phyloP scores from a whole-genome alignment of 23 tunicate species.

The Aplidium turbinatum region DNA sequence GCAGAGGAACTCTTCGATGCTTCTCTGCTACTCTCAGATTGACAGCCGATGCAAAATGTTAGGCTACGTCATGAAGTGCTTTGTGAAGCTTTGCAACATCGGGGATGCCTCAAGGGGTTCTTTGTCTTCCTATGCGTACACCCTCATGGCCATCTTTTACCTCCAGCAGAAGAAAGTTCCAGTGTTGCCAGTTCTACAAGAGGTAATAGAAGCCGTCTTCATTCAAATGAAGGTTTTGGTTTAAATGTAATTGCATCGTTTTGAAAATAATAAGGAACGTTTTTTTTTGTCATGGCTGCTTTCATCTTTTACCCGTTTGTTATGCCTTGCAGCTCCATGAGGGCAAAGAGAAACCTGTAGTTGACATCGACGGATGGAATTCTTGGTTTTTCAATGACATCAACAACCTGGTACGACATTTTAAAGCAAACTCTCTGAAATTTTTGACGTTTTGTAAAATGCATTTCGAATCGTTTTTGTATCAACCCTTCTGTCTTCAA shows the following conservation, averaged over 20 bases:
- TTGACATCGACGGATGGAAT: conserved; percentile 80
- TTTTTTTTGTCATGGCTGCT: no score
- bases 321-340: background rate
- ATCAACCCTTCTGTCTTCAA: no score
- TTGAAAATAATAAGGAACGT: no score
- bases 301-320: no score
- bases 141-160: conserved; percentile 83
- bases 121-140: conserved; percentile 97
- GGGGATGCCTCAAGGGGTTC: conserved; percentile 96
- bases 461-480: no score
- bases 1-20: conserved; percentile 81
- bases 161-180: conserved; percentile 83
- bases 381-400: conserved; percentile 79
- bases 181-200: conserved; percentile 91
- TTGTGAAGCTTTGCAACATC: conserved; percentile 84
- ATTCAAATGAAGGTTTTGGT: no score
- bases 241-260: no score
- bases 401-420: conserved; percentile 61
- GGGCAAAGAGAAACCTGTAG: conserved; percentile 28
- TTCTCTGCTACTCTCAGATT: conserved; percentile 56
- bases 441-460: no score
- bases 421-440: no score
- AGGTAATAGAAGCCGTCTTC: no score
- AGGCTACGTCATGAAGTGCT: conserved; percentile 91
- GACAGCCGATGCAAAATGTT: conserved; percentile 77